Evolutionary conservation across 1,140 invertebrate genomes (phyloP), one percentile per base, ranked within the genome.

Genomic region (Sogatella furcifera): DNA sequence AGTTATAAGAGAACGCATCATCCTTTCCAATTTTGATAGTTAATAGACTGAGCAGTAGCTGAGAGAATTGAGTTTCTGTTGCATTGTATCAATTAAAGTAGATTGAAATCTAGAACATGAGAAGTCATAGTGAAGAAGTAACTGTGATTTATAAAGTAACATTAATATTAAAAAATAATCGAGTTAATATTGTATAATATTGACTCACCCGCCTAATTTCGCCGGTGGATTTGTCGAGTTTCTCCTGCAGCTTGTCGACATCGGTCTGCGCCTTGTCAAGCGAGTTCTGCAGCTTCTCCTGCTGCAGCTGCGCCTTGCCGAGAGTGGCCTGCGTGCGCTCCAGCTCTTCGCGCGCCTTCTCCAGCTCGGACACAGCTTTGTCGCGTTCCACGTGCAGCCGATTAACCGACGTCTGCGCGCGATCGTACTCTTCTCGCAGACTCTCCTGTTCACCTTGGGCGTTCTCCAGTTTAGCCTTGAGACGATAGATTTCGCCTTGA

Each of bases 381-480:
- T 96, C 92, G 55, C 90, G 80, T 75, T 96, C 92, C 15, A 86
- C 86, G 71, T 92, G 90, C 60, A 92, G 77, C 56, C 91, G 81
- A 52, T 86, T 85, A 43, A 90, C 83, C 8, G 83, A 79, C 0
- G 83, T 77, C 69, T 88, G 85, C 14, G 85, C 78, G 56, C 89
- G 80, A 69, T 93, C 92, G 69, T 92, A 86, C 74, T 95, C 92
- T 69, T 95, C 92, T 55, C 92, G 88, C 55, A 95, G 75, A 70
- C 88, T 93, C 68, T 95, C 91, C 69, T 92, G 90, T 76, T 96
- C 92, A 57, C 87, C 88, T 77, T 95, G 91, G 70, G 92, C 90
- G 75, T 95, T 95, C 77, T 95, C 93, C 67, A 96, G 77, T 71
- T 92, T 87, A 13, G 92, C 92, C 74, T 95, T 95, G 60, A 95